Evolutionary conservation across 1,140 invertebrate genomes (phyloP).

Genomic region (Hormaphis cornu): DNA sequence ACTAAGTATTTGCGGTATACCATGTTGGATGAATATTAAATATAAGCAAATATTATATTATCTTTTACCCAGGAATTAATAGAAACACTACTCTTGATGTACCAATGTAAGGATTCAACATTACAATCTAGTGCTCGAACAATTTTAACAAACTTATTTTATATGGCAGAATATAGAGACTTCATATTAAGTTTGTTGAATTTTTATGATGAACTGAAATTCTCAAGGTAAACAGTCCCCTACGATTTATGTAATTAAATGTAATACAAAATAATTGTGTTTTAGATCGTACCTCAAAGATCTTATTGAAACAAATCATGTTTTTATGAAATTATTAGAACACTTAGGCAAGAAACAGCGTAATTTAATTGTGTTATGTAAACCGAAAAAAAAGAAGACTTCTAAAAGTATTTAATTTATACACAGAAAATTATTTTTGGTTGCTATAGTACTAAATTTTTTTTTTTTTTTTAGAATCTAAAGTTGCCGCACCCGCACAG

Average conservation of each 20-base stretch:
- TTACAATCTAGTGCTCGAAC: slow-evolving; percentile 70
- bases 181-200: slow-evolving; percentile 67
- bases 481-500: background rate
- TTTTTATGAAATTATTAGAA: slow-evolving; percentile 89
- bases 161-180: slow-evolving; percentile 88
- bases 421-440: background rate
- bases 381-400: slow-evolving; percentile 49
- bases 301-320: slow-evolving; percentile 76
- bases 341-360: slow-evolving; percentile 59
- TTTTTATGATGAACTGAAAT: slow-evolving; percentile 73
- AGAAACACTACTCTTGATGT: slow-evolving; percentile 70
- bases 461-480: background rate
- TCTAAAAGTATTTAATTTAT: slow-evolving; percentile 37
- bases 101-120: slow-evolving; percentile 54
- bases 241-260: slow-evolving; percentile 7
- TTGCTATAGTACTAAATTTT: background rate
- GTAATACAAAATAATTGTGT: slow-evolving; percentile 33
- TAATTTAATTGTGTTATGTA: slow-evolving; percentile 62
- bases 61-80: slow-evolving; percentile 39
- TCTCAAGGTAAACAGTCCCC: slow-evolving; percentile 60
- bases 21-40: background rate
- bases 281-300: slow-evolving; percentile 72
- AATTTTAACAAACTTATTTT: slow-evolving; percentile 87
- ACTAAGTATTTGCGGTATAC: slow-evolving; percentile 6
- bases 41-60: background rate